Evolutionary conservation across 2,797 vertebrate genomes (phyloP), one percentile per base, ranked within the genome.

Genomic region (Mus spretus): DNA sequence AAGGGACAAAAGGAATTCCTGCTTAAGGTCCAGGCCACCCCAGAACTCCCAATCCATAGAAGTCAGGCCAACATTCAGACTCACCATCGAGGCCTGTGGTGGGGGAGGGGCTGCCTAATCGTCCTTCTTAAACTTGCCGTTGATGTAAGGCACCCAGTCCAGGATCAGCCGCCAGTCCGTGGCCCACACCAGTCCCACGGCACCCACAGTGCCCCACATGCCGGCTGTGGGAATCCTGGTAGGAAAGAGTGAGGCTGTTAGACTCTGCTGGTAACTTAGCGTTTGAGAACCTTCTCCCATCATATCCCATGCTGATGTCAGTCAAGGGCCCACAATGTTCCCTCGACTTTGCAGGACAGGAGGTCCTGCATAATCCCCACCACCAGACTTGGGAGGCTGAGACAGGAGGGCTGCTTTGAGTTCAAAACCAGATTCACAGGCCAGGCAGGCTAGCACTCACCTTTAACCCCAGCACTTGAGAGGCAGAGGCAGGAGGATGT

Each of bases 71-170:
- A 13, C 26, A n/a, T 12, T 44, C 12, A 50, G 20, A 96, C 98
- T 98, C 37, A 98, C 98, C 97, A 4, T 53, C 12, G 90, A 59
- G 55, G 44, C 34, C 37, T 2, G 0, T 9, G 22, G 31, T 19
- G 53, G 53, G 5, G 7, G 5, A 6, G 9, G 22, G 12, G 79
- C 75, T 98, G 99, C 3, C 98, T 98, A 99, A 6, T 99, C 98
- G 0, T 99, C 98, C 1, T 98, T 98, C 97, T 99, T 99, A 94
- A 99, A 99, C 97, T 99, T 99, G 95, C 99, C 99, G 0, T 96
- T 98, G 80, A 99, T 96, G 98, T 99, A 99, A 12, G 99, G 99
- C n/a, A 99, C 99, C 59, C 99, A 99, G 93, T 99, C 99, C 95
- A 99, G 98, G 96, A 99, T 34, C 93, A 99, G 50, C 89, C 98